Conservation (phyloP, 2,888 invertebrate genomes). For the Taenaris catops region DNA sequence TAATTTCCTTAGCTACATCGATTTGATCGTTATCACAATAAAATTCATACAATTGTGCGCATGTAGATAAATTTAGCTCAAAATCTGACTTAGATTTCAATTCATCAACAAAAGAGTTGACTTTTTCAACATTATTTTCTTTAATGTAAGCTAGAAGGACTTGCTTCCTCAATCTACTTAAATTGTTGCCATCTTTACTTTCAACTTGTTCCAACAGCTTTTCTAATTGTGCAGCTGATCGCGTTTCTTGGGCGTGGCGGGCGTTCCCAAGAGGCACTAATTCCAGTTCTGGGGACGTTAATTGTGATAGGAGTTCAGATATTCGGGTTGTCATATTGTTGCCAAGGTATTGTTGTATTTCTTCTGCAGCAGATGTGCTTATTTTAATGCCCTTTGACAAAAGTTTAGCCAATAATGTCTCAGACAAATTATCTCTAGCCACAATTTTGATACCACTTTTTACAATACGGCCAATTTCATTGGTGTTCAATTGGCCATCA, state of each 20-base stretch:
- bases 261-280: conserved; percentile 38
- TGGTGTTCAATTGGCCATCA: conserved; percentile 33
- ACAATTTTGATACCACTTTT: conserved; percentile 67
- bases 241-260: conserved; percentile 34
- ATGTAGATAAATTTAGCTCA: conserved; percentile 75
- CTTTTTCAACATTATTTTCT: conserved; percentile 81
- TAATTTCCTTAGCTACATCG: conserved; percentile 81
- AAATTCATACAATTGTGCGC: conserved; percentile 83
- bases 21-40: conserved; percentile 81
- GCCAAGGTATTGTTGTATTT: conserved; percentile 82
- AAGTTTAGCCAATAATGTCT: conserved; percentile 73
- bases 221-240: conserved; percentile 73
- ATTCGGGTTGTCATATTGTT: conserved; percentile 82
- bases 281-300: conserved; percentile 83
- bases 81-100: conserved; percentile 78
- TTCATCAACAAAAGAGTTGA: conserved; percentile 75
- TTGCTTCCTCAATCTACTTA: conserved; percentile 81
- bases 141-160: conserved; percentile 81
- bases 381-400: conserved; percentile 84
- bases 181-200: conserved; percentile 74
- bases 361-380: conserved; percentile 79
- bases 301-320: conserved; percentile 80
- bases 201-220: conserved; percentile 73
- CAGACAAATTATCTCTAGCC: conserved; percentile 59
- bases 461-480: conserved; percentile 77